Base-by-base conservation (phyloP, 2,888 invertebrate species). In the Tiphia femorata region DNA sequence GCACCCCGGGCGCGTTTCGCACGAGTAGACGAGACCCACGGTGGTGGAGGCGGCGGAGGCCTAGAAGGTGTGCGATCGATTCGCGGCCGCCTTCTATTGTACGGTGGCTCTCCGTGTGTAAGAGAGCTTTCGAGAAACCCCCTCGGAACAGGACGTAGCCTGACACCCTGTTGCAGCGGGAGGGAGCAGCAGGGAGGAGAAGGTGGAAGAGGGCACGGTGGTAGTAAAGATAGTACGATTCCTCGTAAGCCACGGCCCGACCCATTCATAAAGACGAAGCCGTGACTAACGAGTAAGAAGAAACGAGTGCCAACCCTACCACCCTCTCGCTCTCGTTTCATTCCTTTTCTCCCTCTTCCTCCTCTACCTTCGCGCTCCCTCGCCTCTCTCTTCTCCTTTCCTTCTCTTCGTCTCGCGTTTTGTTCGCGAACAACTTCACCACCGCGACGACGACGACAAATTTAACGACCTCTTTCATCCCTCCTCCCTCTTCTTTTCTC, bases 211-310 rank as follows among this genome's bases (percentile, higher is more conserved):
- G 70, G 72, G 70, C 67, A 70, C 50, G 50, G 63, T 59, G 62
- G 74, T 69, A 71, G 73, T 68, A 70, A 66, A 70, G 69, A 66
- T 73, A 76, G 73, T 72, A 70, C 70, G 75, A 76, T 74, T 76
- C 67, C 73, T 76, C 71, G 73, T 73, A 72, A 72, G 70, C 68
- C 68, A 65, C 70, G 70, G 67, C 67, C 67, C 68, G 66, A 75
- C 69, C 74, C 79, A 80, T 80, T 79, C 80, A 80, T 80, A 77
- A 80, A 80, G 76, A 76, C 72, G 72, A 59, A 62, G 75, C 73
- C 76, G 74, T 73, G 78, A 79, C 78, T 77, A 79, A 79, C 74
- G 77, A 79, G 75, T 70, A 74, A 75, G 67, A 68, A 76, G 71
- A 71, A 76, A 70, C 64, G 71, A 65, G 67, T 58, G 67, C 62